Conservation (phyloP, 2,888 invertebrate genomes). For the Pimpla rufipes region DNA sequence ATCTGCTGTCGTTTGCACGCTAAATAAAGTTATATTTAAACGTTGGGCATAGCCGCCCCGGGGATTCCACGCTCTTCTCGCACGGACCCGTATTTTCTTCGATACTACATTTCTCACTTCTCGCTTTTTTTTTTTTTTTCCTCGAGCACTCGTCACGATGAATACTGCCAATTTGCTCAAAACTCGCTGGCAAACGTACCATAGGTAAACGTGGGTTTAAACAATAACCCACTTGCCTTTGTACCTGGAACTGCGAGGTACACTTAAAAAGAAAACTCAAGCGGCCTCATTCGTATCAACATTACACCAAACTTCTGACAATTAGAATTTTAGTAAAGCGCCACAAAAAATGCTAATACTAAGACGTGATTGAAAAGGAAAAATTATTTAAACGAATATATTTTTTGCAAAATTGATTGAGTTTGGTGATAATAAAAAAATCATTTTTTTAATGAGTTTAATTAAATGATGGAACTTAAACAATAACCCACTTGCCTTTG, state of each 20-base stretch:
- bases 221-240: constrained; percentile 1
- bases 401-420: no score
- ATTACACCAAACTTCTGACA: no score
- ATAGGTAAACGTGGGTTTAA: constrained; percentile 15
- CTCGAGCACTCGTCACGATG: not conserved
- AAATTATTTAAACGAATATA: no score
- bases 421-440: no score
- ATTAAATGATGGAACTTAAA: no score
- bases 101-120: not conserved
- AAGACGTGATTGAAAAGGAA: no score
- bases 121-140: not conserved
- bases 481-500: not conserved
- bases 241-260: no score
- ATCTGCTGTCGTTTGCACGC: constrained; percentile 24
- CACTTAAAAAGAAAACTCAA: no score
- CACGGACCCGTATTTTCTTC: not conserved
- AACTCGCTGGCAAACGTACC: not conserved
- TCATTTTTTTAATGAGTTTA: no score
- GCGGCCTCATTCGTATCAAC: no score
- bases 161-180: not conserved
- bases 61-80: constrained; percentile 7
- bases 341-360: no score
- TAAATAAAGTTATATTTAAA: constrained; percentile 53
- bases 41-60: constrained; percentile 28
- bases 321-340: no score